phyloP scores from a whole-genome alignment of 1,140 invertebrate genomes.

The Mercenaria mercenaria region DNA sequence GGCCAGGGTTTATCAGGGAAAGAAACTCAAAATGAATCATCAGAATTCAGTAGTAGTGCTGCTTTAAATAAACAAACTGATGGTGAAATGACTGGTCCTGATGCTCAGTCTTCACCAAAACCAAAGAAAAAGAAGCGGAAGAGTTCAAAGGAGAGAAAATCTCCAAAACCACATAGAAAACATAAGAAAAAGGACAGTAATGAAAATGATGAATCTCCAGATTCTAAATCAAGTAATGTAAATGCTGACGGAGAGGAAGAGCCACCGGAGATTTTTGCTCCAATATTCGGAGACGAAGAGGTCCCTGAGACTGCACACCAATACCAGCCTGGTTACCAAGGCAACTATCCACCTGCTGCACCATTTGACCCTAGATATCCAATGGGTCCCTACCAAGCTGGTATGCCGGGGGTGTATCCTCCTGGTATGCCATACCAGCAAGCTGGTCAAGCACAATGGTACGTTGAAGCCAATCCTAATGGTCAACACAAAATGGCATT shows the following conservation, averaged over 20 bases:
- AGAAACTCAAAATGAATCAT: conserved; percentile 46
- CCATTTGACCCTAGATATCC: conserved; percentile 55
- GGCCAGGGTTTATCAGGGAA: background rate
- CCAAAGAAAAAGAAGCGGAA: conserved; percentile 59
- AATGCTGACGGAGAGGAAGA: background rate
- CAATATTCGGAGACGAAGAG: conserved; percentile 56
- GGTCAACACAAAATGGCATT: conserved; percentile 67
- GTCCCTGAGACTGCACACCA: conserved; percentile 2
- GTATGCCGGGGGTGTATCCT: conserved; percentile 5
- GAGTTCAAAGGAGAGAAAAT: conserved; percentile 58
- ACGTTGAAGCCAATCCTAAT: conserved; percentile 58
- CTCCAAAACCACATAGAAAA: conserved; percentile 34
- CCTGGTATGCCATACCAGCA: conserved; percentile 58
- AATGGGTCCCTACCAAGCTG: background rate
- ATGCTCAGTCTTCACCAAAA: conserved; percentile 59
- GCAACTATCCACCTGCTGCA: background rate
- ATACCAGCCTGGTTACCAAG: conserved; percentile 63
- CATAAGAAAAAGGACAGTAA: conserved; percentile 21
- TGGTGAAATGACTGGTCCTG: conserved; percentile 59
- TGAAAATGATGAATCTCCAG: background rate
- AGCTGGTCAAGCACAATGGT: conserved; percentile 62
- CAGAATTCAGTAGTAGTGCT: conserved; percentile 46
- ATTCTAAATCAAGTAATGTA: conserved; percentile 29
- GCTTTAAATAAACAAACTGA: conserved; percentile 62
- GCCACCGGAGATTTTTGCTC: conserved; percentile 54